Evolutionary conservation across 2,888 invertebrate genomes (phyloP).

Genomic region (Parnassius mnemosyne): DNA sequence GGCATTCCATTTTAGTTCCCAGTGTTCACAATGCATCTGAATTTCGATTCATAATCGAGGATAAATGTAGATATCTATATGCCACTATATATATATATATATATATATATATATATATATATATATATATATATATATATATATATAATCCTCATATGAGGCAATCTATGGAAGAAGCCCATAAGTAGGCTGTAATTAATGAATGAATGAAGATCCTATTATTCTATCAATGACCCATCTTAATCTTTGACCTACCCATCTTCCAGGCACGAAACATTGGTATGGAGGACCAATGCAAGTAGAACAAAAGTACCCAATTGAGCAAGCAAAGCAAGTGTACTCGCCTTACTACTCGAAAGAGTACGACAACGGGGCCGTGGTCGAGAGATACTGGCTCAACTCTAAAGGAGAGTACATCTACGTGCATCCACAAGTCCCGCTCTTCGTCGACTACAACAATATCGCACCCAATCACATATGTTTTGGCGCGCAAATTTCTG

Average conservation of each 20-base stretch:
- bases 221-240: not conserved
- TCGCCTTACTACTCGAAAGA: constrained; percentile 79
- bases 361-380: constrained; percentile 76
- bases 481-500: constrained; percentile 76
- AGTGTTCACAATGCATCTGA: too few species aligned
- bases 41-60: too few species aligned
- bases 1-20: too few species aligned
- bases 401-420: constrained; percentile 85
- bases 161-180: too few species aligned
- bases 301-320: constrained; percentile 82
- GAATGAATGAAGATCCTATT: too few species aligned
- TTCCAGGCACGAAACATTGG: constrained; percentile 78
- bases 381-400: constrained; percentile 87
- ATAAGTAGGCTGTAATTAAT: too few species aligned
- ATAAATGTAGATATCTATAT: too few species aligned
- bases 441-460: constrained; percentile 86
- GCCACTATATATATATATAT: too few species aligned
- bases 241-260: constrained; percentile 18
- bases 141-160: too few species aligned
- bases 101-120: too few species aligned
- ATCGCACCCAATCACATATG: constrained; percentile 76
- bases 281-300: constrained; percentile 84
- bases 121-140: too few species aligned
- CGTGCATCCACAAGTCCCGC: constrained; percentile 82
- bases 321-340: constrained; percentile 72